A percentile compares a stretch with the other conserved stretches of the same genome.
Evolutionary conservation across 2,888 invertebrate genomes (phyloP).

Genomic region (Tetramorium bicarinatum): DNA sequence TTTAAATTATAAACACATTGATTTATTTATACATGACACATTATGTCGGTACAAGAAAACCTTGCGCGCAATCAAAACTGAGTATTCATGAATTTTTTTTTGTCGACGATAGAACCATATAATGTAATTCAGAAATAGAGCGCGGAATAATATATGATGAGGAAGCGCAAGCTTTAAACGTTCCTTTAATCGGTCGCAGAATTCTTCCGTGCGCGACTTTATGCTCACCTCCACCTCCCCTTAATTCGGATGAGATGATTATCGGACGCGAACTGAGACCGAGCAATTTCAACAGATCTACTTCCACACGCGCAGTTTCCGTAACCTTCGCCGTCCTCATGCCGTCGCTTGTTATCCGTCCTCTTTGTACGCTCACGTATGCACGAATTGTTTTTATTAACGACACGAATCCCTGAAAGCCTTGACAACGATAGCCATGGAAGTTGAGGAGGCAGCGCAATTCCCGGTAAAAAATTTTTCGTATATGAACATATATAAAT

Average conservation of each 20-base stretch:
- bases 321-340: neutral
- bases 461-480: too few species aligned
- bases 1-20: neutral
- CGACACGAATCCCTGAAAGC: slow-evolving; percentile 27
- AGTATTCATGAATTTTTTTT: neutral
- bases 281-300: neutral
- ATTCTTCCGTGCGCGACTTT: neutral
- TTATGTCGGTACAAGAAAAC: neutral
- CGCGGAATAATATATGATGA: neutral
- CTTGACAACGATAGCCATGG: neutral
- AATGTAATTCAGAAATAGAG: neutral
- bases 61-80: too few species aligned
- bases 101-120: neutral
- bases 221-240: neutral
- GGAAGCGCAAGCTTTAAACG: neutral
- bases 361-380: slow-evolving; percentile 7
- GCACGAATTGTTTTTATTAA: slow-evolving; percentile 25
- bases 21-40: neutral
- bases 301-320: neutral
- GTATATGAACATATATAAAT: too few species aligned
- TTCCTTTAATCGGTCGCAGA: neutral
- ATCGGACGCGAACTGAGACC: neutral
- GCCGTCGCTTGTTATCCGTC: neutral
- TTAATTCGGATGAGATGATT: too few species aligned
- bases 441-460: neutral